Evolutionary conservation across 1,140 invertebrate genomes (phyloP).

Genomic region (Aporrectodea caliginosa): DNA sequence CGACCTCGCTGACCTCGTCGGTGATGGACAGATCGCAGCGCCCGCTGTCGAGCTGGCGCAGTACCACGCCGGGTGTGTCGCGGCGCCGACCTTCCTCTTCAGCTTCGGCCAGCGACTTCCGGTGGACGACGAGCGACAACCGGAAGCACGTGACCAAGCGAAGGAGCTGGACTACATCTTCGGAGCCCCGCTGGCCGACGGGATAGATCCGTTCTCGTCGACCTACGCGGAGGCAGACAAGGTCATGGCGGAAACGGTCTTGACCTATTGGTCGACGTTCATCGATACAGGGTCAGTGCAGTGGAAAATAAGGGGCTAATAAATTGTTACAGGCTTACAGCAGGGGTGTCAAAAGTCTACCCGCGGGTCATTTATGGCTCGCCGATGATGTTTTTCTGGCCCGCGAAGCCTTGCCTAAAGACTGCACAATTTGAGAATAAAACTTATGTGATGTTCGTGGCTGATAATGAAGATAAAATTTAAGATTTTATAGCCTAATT

Average conservation of each 20-base stretch:
- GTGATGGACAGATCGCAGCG: conserved; percentile 81
- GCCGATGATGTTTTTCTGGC: no score
- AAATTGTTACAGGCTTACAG: no score
- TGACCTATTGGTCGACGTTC: background rate
- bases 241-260: background rate
- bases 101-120: conserved; percentile 67
- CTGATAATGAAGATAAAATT: no score
- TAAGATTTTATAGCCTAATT: no score
- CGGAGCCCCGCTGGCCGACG: conserved; percentile 77
- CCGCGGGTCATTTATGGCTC: no score
- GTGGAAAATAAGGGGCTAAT: no score
- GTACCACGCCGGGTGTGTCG: conserved; percentile 57
- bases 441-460: no score
- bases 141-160: conserved; percentile 78
- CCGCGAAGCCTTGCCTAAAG: no score
- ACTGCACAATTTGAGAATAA: no score
- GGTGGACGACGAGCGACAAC: conserved; percentile 42
- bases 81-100: conserved; percentile 46
- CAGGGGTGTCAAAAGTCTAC: no score
- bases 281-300: background rate
- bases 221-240: background rate
- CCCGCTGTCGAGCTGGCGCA: conserved; percentile 75
- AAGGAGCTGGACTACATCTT: conserved; percentile 90
- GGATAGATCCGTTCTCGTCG: conserved; percentile 26
- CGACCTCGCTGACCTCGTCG: conserved; percentile 82